Base-by-base conservation (phyloP, 2,888 invertebrate species). In the Leptodirus hochenwartii region DNA sequence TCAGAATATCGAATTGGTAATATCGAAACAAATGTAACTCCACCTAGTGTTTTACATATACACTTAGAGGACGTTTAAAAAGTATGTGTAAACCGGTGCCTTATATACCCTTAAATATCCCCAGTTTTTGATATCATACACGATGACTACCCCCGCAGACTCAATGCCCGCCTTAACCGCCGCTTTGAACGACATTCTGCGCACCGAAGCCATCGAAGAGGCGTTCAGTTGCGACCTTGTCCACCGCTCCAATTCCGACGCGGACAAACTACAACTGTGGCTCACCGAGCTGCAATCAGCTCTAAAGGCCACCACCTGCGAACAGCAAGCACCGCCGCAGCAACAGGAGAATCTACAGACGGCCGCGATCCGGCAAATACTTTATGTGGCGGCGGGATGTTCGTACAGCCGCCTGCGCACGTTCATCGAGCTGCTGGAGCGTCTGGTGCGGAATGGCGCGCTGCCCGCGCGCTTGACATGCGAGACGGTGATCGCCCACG, bases 181-280 rank as follows among this genome's bases (percentile, higher is more conserved):
- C 43, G 65, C 76, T 37, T 64, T 77, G 11, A 70, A 67, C 46
- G 73, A 75, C 41, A 70, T 59, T 34, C 38, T 57, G 17, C 70
- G 72, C 51, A 77, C 84, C 5, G 82, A 85, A 47, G 67, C 74
- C 1, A 77, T 84, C 17, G 87, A 88, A 47, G 84, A 87, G 53
- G 84, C 85, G 1, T 90, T 93, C 47, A 80, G 81, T 49, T 81
- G 81, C 43, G 84, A 81, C 43, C 64, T 90, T 34, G 76, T 85
- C 2, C 78, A 85, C 45, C 71, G 75, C 40, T 62, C 70, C 11
- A 69, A 72, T 29, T 64, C 66, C 33, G 78, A 84, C 47, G 62
- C 59, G 38, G 73, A 76, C 40, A 75, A 74, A 49, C 58, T 73
- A 15, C 53, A 64, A 22, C 55, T 60, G 46, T 78, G 77, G 56